Conservation (phyloP, 1,140 invertebrate genomes). For the Drosophila kanapiae region DNA sequence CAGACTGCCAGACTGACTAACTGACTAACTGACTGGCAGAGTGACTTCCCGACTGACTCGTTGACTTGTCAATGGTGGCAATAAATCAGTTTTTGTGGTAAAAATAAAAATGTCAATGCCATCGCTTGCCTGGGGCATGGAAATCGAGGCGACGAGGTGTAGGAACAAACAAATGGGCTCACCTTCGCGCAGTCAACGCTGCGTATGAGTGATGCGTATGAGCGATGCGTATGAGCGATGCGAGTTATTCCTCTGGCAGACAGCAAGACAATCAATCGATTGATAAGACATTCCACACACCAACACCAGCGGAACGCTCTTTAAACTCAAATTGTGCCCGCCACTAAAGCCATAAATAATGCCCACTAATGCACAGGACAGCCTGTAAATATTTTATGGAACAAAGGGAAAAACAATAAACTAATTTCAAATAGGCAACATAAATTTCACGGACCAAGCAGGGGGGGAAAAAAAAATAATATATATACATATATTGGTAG, state of each 20-base stretch:
- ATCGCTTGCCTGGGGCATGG: constrained; percentile 27
- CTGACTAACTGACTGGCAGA: constrained; percentile 7
- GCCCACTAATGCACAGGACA: constrained; percentile 34
- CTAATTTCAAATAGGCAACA: constrained; percentile 71
- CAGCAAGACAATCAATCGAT: constrained; percentile 38
- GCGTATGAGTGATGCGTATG: constrained; percentile 68
- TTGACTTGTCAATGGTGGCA: constrained; percentile 71
- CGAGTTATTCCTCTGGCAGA: constrained; percentile 12
- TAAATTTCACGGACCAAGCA: constrained; percentile 45
- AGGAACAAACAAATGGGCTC: constrained; percentile 15
- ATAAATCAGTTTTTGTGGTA: constrained; percentile 67
- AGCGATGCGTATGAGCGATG: constrained; percentile 41
- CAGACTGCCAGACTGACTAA: background rate
- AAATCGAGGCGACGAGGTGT: constrained; percentile 27
- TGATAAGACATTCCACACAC: background rate
- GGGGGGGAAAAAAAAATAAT: background rate
- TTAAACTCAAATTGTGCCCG: constrained; percentile 32
- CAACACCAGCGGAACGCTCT: background rate
- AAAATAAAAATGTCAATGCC: constrained; percentile 63
- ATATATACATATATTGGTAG: background rate
- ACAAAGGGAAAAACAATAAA: constrained; percentile 66
- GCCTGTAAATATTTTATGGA: constrained; percentile 38
- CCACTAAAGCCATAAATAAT: constrained; percentile 29
- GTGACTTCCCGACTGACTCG: constrained; percentile 33
- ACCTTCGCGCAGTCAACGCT: constrained; percentile 34